These are phyloP conservation scores for Campylomormyrus tamandua DNA, from an alignment of 2,113 vertebrate genomes.

Conservation along the genomic window DNA sequence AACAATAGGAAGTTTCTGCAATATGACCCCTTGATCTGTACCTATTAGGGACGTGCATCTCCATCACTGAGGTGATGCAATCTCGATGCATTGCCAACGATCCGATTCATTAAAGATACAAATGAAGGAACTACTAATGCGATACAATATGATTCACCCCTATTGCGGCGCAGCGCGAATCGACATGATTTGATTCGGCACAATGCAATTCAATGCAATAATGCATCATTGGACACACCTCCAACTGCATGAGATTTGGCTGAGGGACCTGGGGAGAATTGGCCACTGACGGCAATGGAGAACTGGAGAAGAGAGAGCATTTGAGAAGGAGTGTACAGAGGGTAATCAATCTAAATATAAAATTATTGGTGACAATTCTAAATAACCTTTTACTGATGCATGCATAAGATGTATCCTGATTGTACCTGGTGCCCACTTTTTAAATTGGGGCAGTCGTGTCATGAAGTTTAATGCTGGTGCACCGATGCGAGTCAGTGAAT, in stretches of 20 bases:
- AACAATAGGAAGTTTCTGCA: neutral
- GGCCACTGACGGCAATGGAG: too few relatives aligned
- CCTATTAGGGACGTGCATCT: too few relatives aligned
- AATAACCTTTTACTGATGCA: neutral
- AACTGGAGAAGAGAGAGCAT: neutral
- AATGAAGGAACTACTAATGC: neutral
- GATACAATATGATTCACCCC: neutral
- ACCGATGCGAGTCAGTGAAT: neutral
- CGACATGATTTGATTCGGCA: too few relatives aligned
- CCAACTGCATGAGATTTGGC: too few relatives aligned
- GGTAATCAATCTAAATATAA: neutral
- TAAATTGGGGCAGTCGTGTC: neutral
- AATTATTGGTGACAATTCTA: neutral
- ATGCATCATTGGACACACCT: too few relatives aligned
- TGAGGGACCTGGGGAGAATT: too few relatives aligned
- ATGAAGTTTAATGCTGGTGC: neutral
- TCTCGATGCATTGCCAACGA: too few relatives aligned
- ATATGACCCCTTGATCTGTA: too few relatives aligned
- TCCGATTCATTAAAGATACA: too few relatives aligned
- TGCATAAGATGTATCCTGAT: neutral
- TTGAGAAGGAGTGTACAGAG: neutral
- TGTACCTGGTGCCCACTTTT: neutral
- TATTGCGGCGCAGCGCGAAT: too few relatives aligned
- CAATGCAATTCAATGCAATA: too few relatives aligned
- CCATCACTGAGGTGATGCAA: too few relatives aligned